These are phyloP conservation scores for Plectrocnemia conspersa DNA, from an alignment of 1,140 invertebrate species.

Conservation along the genomic window DNA sequence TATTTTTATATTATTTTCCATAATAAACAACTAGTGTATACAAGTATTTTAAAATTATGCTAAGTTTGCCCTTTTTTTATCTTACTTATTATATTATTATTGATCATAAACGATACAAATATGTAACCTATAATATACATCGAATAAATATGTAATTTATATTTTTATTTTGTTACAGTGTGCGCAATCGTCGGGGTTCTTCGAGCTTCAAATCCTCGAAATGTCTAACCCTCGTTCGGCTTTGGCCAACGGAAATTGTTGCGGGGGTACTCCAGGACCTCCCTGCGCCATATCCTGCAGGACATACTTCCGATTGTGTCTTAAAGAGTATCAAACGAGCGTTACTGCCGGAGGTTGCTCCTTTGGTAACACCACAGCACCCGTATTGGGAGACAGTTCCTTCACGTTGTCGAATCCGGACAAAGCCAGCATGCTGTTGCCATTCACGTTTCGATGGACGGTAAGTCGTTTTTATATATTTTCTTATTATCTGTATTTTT, in stretches of 20 bases:
- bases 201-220: constrained; percentile 87
- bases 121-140: no score
- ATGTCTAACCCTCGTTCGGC: constrained; percentile 81
- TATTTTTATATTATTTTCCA: no score
- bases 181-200: constrained; percentile 74
- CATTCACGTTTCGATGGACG: constrained; percentile 87
- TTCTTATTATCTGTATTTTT: no score
- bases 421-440: constrained; percentile 71
- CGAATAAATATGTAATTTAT: no score
- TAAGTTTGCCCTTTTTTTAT: no score
- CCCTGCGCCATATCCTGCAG: constrained; percentile 59
- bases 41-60: no score
- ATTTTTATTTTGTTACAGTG: constrained; percentile 52
- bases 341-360: constrained; percentile 80
- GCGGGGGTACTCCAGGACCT: constrained; percentile 59
- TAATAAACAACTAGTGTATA: no score
- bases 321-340: constrained; percentile 88
- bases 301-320: constrained; percentile 81
- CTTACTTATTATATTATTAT: no score
- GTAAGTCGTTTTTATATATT: no score
- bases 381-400: constrained; percentile 78
- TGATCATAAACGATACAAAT: no score
- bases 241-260: constrained; percentile 74
- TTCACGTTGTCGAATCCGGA: constrained; percentile 78
- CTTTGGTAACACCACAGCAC: constrained; percentile 82